phyloP scores from a whole-genome alignment of 2,888 invertebrate species.

The Emesis russula region DNA sequence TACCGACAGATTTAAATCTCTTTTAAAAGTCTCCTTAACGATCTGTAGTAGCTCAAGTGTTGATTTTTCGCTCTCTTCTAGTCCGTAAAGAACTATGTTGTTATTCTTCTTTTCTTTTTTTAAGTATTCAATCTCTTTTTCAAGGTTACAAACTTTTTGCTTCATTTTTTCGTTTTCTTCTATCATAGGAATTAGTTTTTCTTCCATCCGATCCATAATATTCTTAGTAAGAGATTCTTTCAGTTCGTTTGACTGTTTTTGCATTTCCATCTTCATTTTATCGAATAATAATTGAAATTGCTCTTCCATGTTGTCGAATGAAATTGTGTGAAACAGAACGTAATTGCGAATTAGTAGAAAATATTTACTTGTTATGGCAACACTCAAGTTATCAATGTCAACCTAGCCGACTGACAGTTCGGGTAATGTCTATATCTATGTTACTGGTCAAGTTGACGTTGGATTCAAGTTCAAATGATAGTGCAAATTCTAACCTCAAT shows the following conservation, averaged over 20 bases:
- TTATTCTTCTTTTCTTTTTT: not conserved
- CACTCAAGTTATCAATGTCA: not conserved
- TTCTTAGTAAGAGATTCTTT: slow-evolving; percentile 5
- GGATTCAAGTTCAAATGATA: too few species aligned
- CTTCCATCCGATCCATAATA: not conserved
- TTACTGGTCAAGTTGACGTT: too few species aligned
- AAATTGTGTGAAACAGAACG: not conserved
- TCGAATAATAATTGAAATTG: slow-evolving; percentile 16
- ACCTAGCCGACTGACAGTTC: not conserved
- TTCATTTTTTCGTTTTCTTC: not conserved
- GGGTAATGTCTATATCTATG: too few species aligned
- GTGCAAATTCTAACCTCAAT: too few species aligned
- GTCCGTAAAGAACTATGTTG: not conserved
- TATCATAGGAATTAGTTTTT: not conserved
- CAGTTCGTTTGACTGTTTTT: not conserved
- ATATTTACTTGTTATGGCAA: not conserved
- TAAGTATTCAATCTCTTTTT: not conserved
- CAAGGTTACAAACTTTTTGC: not conserved
- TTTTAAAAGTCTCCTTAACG: not conserved
- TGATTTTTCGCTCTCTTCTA: not conserved
- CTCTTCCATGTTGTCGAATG: not conserved
- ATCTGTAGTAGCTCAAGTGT: not conserved
- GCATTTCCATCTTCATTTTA: not conserved
- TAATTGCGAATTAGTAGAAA: not conserved
- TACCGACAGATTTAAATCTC: not conserved